Percentiles rank a stretch among this genome's conserved stretches.
phyloP scores from a whole-genome alignment of 2,113 vertebrate species.

The Phylloscopus trochiloides region DNA sequence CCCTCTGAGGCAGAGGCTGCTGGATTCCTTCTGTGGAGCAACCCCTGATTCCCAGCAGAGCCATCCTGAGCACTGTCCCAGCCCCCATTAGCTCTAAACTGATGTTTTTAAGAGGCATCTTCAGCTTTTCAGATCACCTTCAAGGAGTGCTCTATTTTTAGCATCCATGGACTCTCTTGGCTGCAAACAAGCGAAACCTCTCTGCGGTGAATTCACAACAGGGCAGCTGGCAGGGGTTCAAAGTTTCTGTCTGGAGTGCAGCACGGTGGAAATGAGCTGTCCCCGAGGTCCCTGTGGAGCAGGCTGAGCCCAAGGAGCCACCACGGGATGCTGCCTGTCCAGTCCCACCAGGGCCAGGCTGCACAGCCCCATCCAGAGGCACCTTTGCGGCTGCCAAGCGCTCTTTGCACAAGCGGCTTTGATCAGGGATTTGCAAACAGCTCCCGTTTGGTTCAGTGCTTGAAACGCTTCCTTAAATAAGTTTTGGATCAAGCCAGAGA shows the following conservation, averaged over 20 bases:
- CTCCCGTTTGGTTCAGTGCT: background rate
- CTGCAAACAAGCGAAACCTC: background rate
- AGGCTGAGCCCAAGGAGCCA: background rate
- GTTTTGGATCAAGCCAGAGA: background rate
- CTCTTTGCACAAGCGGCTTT: background rate
- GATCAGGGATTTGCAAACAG: background rate
- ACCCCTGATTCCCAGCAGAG: background rate
- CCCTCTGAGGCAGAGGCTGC: background rate
- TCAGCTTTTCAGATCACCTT: slow-evolving; percentile 22
- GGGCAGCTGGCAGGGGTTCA: background rate
- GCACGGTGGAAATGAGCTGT: background rate
- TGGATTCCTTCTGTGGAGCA: rapidly evolving
- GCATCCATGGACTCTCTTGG: background rate
- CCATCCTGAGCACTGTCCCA: rapidly evolving
- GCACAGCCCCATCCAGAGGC: rapidly evolving
- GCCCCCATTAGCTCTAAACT: background rate
- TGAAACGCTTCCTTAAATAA: background rate
- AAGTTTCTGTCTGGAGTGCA: background rate
- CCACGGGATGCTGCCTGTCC: rapidly evolving
- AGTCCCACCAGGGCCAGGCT: background rate
- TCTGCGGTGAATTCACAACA: background rate
- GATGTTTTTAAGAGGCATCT: background rate
- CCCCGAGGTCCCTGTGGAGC: background rate
- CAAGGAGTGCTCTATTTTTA: slow-evolving; percentile 34
- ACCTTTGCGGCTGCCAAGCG: background rate